Evolutionary conservation across 2,113 vertebrate genomes (phyloP).

Genomic region (Mobula hypostoma): DNA sequence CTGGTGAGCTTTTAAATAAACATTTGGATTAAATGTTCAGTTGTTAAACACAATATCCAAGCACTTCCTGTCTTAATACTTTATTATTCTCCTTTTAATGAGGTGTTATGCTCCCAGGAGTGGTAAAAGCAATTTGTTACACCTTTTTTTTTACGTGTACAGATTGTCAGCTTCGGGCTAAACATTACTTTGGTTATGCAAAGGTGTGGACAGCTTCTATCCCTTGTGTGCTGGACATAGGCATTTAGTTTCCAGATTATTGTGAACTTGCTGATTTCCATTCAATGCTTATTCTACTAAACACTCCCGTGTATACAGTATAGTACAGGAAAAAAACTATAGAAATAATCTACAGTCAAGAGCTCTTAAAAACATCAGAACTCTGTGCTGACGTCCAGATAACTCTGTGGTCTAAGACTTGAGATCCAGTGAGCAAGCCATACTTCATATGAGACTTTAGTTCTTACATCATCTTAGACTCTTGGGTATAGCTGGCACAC

Average conservation of each 20-base stretch:
- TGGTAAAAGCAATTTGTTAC: background rate
- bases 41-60: background rate
- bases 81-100: background rate
- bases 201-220: background rate
- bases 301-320: background rate
- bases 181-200: background rate
- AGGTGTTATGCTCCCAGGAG: background rate
- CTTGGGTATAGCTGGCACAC: no score
- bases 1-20: conserved; percentile 68
- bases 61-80: background rate
- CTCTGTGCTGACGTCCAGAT: background rate
- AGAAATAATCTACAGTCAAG: background rate
- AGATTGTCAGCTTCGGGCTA: conserved; percentile 6
- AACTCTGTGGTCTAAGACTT: no score
- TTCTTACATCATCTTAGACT: background rate
- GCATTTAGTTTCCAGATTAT: background rate
- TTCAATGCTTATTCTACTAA: conserved; percentile 6
- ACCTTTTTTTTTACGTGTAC: background rate
- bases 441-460: background rate
- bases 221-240: background rate
- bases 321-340: background rate
- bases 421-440: no score
- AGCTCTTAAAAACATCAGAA: background rate
- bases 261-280: background rate
- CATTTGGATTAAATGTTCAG: background rate